Conservation (phyloP, 2,888 invertebrate genomes). For the Empis stercorea region DNA sequence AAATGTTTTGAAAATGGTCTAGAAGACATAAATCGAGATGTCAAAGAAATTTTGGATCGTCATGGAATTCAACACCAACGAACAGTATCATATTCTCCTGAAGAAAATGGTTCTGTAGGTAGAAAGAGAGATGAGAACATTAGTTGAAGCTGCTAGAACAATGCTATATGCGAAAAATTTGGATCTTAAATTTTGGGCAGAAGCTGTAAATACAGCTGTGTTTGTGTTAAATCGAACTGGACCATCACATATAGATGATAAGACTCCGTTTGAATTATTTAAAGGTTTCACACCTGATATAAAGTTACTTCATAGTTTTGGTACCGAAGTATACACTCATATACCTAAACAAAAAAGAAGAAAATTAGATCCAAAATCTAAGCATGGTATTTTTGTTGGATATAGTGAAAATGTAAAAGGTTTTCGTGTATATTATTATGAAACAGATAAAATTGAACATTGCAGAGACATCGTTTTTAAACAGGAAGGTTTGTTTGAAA, state of each 20-base stretch:
- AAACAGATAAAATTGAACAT: conserved; percentile 7
- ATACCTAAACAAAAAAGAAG: conserved; percentile 22
- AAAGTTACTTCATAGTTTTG: conserved; percentile 22
- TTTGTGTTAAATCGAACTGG: conserved; percentile 15
- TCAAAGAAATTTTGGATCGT: not conserved
- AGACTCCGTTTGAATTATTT: conserved; percentile 29
- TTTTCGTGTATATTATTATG: conserved; percentile 13
- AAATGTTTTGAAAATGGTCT: conserved; percentile 2
- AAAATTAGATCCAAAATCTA: conserved; percentile 23
- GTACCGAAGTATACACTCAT: conserved; percentile 21
- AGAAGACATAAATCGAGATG: conserved; percentile 6
- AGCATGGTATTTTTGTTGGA: conserved; percentile 15
- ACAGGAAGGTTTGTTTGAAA: not conserved
- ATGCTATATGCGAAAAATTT: conserved; percentile 13
- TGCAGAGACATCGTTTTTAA: conserved; percentile 9
- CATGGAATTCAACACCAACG: conserved; percentile 9
- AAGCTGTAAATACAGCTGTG: conserved; percentile 22
- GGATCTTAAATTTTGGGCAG: conserved; percentile 23
- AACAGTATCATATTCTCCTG: conserved; percentile 12
- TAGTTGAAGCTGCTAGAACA: conserved; percentile 12
- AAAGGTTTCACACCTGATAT: conserved; percentile 8
- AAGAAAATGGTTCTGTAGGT: conserved; percentile 12
- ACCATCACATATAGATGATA: conserved; percentile 4
- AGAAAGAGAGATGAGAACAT: conserved; percentile 14
- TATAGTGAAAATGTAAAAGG: conserved; percentile 22